Evolutionary conservation across 1,140 invertebrate genomes (phyloP).

Genomic region (Lepidotrigona ventralis): DNA sequence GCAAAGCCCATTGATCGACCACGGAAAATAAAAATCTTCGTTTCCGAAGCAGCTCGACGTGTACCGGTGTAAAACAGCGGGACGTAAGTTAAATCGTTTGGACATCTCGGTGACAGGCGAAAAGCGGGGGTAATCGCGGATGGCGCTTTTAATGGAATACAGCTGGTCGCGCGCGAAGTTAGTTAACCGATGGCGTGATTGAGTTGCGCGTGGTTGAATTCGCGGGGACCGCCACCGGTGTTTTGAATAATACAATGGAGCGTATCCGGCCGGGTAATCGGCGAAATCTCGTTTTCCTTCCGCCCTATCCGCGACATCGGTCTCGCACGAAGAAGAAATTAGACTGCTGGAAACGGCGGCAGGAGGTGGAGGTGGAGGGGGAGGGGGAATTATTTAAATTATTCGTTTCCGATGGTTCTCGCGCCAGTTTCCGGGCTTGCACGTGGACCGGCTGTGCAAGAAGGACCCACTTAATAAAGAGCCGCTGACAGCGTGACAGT

Average conservation of each 20-base stretch:
- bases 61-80: background rate
- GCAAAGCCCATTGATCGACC: too few relatives aligned
- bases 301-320: constrained; percentile 2
- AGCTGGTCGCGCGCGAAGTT: background rate
- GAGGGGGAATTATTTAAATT: constrained; percentile 66
- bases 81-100: background rate
- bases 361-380: too few relatives aligned
- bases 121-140: background rate
- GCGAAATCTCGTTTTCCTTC: constrained; percentile 39
- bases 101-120: too few relatives aligned
- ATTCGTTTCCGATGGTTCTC: constrained; percentile 63
- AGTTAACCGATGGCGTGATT: background rate
- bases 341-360: constrained; percentile 7
- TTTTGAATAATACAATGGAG: constrained; percentile 30
- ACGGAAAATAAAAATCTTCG: too few relatives aligned
- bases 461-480: constrained; percentile 73
- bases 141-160: background rate
- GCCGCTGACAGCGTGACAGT: constrained; percentile 74
- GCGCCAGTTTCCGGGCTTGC: constrained; percentile 34
- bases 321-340: constrained; percentile 49
- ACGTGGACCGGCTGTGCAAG: constrained; percentile 43
- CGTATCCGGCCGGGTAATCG: constrained; percentile 25
- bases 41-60: too few relatives aligned
- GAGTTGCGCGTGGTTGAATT: background rate
- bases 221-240: background rate